These are phyloP conservation scores for Trematomus bernacchii DNA, from an alignment of 2,797 vertebrate species.

Conservation along the genomic window DNA sequence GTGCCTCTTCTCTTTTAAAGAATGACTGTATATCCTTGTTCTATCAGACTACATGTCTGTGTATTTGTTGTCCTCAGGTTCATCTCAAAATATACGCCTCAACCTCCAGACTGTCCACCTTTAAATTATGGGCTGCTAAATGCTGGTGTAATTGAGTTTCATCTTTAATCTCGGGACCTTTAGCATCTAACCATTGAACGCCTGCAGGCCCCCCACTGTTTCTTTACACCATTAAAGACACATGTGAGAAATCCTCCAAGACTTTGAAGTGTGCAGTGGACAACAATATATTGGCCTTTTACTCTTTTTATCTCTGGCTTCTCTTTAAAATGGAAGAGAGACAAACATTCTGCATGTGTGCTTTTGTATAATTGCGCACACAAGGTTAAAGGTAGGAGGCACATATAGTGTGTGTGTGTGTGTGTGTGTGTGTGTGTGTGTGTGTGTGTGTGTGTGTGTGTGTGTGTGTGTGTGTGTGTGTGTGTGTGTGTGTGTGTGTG, in stretches of 20 bases:
- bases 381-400: conserved; percentile 52
- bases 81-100: conserved; percentile 5
- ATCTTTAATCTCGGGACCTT: conserved; percentile 77
- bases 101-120: conserved; percentile 19
- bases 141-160: conserved; percentile 69
- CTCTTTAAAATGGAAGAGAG: conserved; percentile 47
- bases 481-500: too few relatives aligned
- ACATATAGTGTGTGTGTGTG: conserved; percentile 32
- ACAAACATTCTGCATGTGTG: conserved; percentile 21
- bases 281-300: conserved; percentile 68
- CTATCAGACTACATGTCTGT: conserved; percentile 15
- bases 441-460: too few relatives aligned
- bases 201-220: conserved; percentile 71
- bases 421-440: too few relatives aligned
- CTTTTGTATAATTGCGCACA: conserved; percentile 49
- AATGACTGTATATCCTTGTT: conserved; percentile 9
- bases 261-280: conserved; percentile 79
- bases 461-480: too few relatives aligned
- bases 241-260: conserved; percentile 71
- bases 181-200: conserved; percentile 71
- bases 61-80: conserved; percentile 20
- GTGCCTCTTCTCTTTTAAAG: background rate
- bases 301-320: conserved; percentile 64
- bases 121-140: conserved; percentile 46
- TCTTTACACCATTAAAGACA: conserved; percentile 80